Evolutionary conservation across 2,888 invertebrate genomes (phyloP).

Genomic region (Thymelicus sylvestris): DNA sequence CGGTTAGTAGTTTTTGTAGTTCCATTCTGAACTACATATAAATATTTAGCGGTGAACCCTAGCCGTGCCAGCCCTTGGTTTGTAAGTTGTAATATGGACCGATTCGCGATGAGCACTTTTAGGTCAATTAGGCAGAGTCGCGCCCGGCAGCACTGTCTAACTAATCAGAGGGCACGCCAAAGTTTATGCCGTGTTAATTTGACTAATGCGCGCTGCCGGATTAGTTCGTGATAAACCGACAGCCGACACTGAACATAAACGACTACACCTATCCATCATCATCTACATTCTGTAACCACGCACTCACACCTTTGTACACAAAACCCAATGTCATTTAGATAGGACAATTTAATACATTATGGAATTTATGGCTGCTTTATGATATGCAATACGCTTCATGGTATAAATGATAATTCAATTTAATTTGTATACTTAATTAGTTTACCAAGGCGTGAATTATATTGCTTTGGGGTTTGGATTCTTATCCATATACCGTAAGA

Average conservation of each 20-base stretch:
- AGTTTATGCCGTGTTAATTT: conserved; percentile 84
- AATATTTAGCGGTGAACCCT: not conserved
- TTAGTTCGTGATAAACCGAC: conserved; percentile 68
- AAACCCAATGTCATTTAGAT: conserved; percentile 28
- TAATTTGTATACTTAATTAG: no score
- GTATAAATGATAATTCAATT: no score
- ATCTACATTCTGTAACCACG: conserved; percentile 26
- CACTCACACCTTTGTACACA: conserved; percentile 29
- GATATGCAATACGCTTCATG: not conserved
- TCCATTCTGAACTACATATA: not conserved
- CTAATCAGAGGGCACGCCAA: conserved; percentile 81
- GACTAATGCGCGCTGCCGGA: conserved; percentile 79
- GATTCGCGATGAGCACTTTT: conserved; percentile 84
- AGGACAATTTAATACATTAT: conserved; percentile 15
- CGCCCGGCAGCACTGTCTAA: conserved; percentile 65
- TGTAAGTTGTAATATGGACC: conserved; percentile 75
- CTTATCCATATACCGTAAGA: no score
- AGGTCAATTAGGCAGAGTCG: conserved; percentile 84
- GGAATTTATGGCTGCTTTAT: not conserved
- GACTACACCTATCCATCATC: conserved; percentile 36
- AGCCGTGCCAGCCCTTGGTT: conserved; percentile 65
- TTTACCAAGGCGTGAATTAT: no score
- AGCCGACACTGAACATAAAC: conserved; percentile 50
- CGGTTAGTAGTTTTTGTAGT: not conserved
- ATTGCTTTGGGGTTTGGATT: no score